A percentile compares a stretch with the other conserved stretches of the same genome.
phyloP scores from a whole-genome alignment of 2,797 vertebrate species.

The Tiaroga cobitis region DNA sequence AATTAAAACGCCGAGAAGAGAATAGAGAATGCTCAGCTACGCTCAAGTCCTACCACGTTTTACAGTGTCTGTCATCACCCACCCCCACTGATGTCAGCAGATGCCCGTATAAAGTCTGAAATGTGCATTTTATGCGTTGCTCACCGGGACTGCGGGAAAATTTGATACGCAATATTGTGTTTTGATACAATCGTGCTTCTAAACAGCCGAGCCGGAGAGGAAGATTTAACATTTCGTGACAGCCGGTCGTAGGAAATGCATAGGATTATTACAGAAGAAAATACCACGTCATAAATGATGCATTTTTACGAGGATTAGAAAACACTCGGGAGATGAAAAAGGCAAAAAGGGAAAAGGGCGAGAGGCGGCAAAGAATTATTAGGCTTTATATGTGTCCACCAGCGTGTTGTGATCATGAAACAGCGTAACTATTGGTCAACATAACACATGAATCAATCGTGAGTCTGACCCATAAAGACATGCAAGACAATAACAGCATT shows the following conservation, averaged over 20 bases:
- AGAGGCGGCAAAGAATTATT: conserved; percentile 36
- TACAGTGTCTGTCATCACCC: conserved; percentile 42
- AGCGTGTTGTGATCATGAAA: conserved; percentile 29
- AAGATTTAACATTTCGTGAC: conserved; percentile 37
- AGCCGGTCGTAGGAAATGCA: conserved; percentile 34
- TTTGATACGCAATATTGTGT: conserved; percentile 2
- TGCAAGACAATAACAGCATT: conserved; percentile 20
- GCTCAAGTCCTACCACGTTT: conserved; percentile 56
- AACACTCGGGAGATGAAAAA: conserved; percentile 40
- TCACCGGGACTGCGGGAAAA: neutral
- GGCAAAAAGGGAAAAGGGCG: conserved; percentile 34
- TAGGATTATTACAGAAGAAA: conserved; percentile 47
- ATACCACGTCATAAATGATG: conserved; percentile 50
- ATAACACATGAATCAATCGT: conserved; percentile 45
- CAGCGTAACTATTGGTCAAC: conserved; percentile 32
- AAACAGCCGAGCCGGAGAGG: conserved; percentile 19
- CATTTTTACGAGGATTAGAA: conserved; percentile 51
- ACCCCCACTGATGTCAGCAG: conserved; percentile 26
- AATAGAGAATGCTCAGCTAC: conserved; percentile 69
- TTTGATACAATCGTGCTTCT: conserved; percentile 33
- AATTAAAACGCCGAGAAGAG: conserved; percentile 71
- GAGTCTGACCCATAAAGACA: conserved; percentile 15
- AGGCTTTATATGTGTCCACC: conserved; percentile 7
- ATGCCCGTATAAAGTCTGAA: conserved; percentile 9
- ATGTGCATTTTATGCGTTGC: conserved; percentile 19